Base-by-base conservation (phyloP, 2,113 vertebrate genomes). In the Melanerpes formicivorus region DNA sequence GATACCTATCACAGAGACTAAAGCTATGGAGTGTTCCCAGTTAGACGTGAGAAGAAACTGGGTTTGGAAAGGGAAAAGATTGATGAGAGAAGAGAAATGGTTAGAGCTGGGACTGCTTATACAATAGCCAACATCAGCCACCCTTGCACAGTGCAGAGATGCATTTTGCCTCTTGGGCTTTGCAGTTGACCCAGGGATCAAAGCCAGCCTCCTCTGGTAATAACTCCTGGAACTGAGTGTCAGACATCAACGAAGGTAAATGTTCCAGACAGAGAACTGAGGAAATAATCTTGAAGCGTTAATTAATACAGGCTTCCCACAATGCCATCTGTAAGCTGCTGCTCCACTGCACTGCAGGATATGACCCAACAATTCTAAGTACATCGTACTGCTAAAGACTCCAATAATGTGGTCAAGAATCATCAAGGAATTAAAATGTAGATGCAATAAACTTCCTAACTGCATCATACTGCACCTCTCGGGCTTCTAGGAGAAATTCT, bases 391-490 rank as follows among this genome's bases (percentile, higher is more conserved):
- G 37, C 81, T 88, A 80, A 95, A 75, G 79, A 52, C 81, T 78
- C 16, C 25, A 67, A 6, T 82, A 37, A 87, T 54, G 84, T 74
- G 76, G 65, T 87, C 89, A 96, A 92, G 78, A 92, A 80, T 69
- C 37, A n/a, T 29, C 78, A 88, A 71, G 62, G 72, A 90, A 56
- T 85, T 78, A 32, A 92, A 83, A 66, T 62, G 30, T 55, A 90
- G 52, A 56, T 50, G 29, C 30, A 66, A 82, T 71, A 65, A 74
- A 48, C 27, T 52, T 64, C 29, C 13, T 80, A 59, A 73, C 27
- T 55, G 77, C 48, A 50, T 69, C 60, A 50, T 64, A 56, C 22
- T 44, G 37, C 62, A 80, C 26, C 37, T 84, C 62, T 80, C 48
- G 89, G 50, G 58, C 64, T 87, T 55, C 48, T 71, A 78, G 65